These are phyloP conservation scores for Synanthedon andrenaeformis DNA, from an alignment of 2,888 invertebrate species.

Conservation along the genomic window DNA sequence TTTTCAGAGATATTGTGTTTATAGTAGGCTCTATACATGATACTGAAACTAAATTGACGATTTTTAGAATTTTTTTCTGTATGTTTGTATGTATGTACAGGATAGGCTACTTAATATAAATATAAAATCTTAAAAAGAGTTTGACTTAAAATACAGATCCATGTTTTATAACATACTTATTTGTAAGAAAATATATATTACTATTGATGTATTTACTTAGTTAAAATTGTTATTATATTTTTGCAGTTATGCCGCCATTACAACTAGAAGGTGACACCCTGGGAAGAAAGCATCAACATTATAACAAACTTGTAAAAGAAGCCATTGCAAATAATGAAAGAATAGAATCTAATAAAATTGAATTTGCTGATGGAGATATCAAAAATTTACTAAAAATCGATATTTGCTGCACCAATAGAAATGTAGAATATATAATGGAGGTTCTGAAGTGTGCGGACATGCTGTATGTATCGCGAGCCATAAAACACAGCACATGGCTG, in stretches of 20 bases:
- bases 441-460: conserved; percentile 38
- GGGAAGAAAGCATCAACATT: conserved; percentile 21
- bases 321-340: conserved; percentile 7
- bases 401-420: conserved; percentile 27
- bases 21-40: no score
- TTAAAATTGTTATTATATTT: no score
- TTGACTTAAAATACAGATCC: no score
- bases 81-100: no score
- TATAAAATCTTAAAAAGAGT: no score
- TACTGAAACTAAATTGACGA: no score
- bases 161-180: no score
- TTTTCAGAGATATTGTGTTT: no score
- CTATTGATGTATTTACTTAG: no score
- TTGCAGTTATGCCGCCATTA: conserved; percentile 27
- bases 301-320: conserved; percentile 12
- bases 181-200: no score
- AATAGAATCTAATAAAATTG: conserved; percentile 7
- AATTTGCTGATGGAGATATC: conserved; percentile 26
- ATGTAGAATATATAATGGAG: conserved; percentile 35
- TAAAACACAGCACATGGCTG: conserved; percentile 40
- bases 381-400: conserved; percentile 42
- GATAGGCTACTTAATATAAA: no score
- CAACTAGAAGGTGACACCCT: conserved; percentile 24
- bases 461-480: conserved; percentile 40
- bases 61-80: no score